phyloP scores from a whole-genome alignment of 2,113 vertebrate genomes.

The Macheiramphus alcinus region DNA sequence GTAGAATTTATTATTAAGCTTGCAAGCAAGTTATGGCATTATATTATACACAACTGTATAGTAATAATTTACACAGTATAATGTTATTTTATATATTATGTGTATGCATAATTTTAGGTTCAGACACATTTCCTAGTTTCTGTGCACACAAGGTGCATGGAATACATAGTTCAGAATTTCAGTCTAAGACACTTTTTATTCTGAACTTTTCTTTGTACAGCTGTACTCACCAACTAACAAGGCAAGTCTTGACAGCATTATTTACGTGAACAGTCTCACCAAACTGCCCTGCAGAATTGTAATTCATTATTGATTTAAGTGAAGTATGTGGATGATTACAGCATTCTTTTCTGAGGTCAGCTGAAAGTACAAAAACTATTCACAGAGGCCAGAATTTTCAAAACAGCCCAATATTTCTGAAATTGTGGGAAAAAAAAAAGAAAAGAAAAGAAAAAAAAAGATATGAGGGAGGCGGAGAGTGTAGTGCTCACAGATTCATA shows the following conservation, averaged over 20 bases:
- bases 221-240: not conserved
- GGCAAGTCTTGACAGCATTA: not conserved
- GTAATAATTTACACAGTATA: accelerated
- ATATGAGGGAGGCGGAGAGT: not conserved
- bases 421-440: not conserved
- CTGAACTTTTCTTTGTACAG: not conserved
- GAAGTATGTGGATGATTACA: not conserved
- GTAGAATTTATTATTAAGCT: not conserved
- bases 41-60: no score
- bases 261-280: not conserved
- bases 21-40: not conserved
- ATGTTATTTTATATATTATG: not conserved
- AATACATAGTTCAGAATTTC: not conserved
- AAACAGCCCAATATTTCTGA: not conserved
- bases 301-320: not conserved
- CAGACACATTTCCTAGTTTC: not conserved
- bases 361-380: not conserved
- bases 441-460: no score
- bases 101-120: no score
- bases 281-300: not conserved
- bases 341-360: not conserved
- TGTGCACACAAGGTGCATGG: not conserved
- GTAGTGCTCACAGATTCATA: no score
- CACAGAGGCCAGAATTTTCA: not conserved
- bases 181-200: not conserved